phyloP scores from a whole-genome alignment of 2,888 invertebrate species.

The Tanytarsus gracilentus region DNA sequence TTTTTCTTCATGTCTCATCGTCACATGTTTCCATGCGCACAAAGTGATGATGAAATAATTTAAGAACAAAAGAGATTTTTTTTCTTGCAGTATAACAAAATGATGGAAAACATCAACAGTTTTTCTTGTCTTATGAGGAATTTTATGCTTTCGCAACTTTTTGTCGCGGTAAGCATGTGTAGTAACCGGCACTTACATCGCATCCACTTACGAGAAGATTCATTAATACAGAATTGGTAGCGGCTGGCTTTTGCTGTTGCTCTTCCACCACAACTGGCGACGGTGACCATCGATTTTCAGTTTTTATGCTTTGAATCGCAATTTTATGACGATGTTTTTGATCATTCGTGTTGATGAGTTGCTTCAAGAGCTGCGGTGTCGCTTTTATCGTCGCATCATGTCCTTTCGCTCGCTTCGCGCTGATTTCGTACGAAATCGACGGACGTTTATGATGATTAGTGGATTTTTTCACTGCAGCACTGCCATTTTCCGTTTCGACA shows the following conservation, averaged over 20 bases:
- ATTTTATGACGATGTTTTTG: slow-evolving; percentile 37
- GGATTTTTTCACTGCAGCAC: not conserved
- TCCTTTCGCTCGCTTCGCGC: slow-evolving; percentile 30
- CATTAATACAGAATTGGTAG: slow-evolving; percentile 62
- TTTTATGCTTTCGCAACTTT: slow-evolving; percentile 42
- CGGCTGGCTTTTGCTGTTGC: slow-evolving; percentile 39
- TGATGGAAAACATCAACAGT: slow-evolving; percentile 19
- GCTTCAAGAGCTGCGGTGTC: slow-evolving; percentile 49
- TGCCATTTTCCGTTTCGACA: not conserved
- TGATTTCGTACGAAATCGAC: slow-evolving; percentile 30
- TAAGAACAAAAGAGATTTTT: not conserved
- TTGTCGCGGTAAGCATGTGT: slow-evolving; percentile 66
- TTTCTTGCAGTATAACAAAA: slow-evolving; percentile 19
- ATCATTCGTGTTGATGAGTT: no score
- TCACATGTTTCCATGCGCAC: no score
- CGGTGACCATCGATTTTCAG: not conserved
- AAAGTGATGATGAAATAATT: not conserved
- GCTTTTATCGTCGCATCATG: slow-evolving; percentile 31
- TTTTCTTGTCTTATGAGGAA: not conserved
- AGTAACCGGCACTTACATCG: slow-evolving; percentile 87
- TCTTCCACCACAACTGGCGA: no score
- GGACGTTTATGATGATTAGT: slow-evolving; percentile 32
- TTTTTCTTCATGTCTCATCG: not conserved
- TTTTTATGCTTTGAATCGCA: not conserved
- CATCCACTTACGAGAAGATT: slow-evolving; percentile 92